phyloP scores from a whole-genome alignment of 2,113 vertebrate species.

The Hippocampus abdominalis region DNA sequence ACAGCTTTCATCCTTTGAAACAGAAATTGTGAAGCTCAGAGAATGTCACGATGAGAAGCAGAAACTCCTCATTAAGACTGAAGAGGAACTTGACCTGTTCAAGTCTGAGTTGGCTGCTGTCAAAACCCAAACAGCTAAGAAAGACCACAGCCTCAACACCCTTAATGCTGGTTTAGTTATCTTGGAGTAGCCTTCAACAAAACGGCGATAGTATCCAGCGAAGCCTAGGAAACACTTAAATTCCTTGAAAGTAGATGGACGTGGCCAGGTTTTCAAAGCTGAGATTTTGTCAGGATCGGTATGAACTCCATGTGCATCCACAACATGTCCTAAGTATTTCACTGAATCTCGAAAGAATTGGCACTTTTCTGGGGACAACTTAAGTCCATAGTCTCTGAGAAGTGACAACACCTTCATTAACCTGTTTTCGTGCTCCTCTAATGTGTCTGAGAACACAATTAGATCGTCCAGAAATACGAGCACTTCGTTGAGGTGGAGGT shows the following conservation, averaged over 20 bases:
- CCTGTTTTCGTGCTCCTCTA: too few species aligned
- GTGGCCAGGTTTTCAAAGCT: conserved; percentile 3
- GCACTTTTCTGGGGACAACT: too few species aligned
- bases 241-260: not conserved
- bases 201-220: not conserved
- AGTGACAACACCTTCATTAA: too few species aligned
- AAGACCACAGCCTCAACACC: conserved; percentile 28
- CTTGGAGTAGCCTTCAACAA: not conserved
- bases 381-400: too few species aligned
- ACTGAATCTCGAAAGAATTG: too few species aligned
- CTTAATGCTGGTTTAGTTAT: conserved; percentile 27
- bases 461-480: too few species aligned
- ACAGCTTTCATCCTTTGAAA: conserved; percentile 1
- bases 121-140: conserved; percentile 17
- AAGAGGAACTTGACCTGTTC: conserved; percentile 28
- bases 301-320: not conserved
- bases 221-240: conserved; percentile 2
- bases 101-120: conserved; percentile 25
- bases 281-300: conserved; percentile 13
- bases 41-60: conserved; percentile 20
- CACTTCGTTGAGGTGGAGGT: too few species aligned
- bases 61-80: conserved; percentile 11
- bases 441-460: too few species aligned
- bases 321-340: conserved; percentile 12
- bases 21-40: conserved; percentile 24